Evolutionary conservation across 2,113 vertebrate genomes (phyloP), one percentile per base, ranked within the genome.

Genomic region (Cyanocitta stelleri): DNA sequence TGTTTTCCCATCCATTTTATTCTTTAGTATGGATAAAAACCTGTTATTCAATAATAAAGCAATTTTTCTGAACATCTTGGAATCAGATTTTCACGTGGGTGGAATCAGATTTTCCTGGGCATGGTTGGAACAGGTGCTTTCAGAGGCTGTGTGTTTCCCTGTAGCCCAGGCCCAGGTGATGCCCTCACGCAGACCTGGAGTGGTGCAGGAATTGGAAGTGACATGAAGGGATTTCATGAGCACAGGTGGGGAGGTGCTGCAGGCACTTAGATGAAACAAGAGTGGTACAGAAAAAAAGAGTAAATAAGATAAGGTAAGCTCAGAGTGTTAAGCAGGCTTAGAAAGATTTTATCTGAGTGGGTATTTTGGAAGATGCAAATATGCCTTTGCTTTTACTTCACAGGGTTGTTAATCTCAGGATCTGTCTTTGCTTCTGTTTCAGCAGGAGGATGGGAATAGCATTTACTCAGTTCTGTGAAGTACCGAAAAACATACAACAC

Each of bases 111-210:
- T 48, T 48, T 49, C 44, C 44, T 72, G 30, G 49, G 3, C n/a
- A 9, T 11, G 7, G 0, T 0, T 52, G 51, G 20, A 5, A 1
- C 3, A 4, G 21, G 44, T 3, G 2, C 22, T 72, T 69, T 69
- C 1, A 0, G 23, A 51, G 23, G 20, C 43, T 77, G 7, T 16
- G 1, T 24, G 29, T 33, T n/a, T 68, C n/a, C 37, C 15, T 2
- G 0, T 6, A 33, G 12, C 43, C 49, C 35, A 39, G 26, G n/a
- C 23, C 18, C 49, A 30, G 26, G 8, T 56, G 44, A 26, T 87
- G 37, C 23, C 54, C 12, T 55, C 63, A 51, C 5, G 23, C 56
- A 62, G 29, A 54, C 33, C 13, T n/a, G 30, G 55, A 59, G 68
- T 41, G 43, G 5, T 43, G 26, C 41, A 43, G 71, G 54, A 62